A percentile compares a stretch with the other conserved stretches of the same genome.
Conservation (phyloP, 2,888 invertebrate genomes). For the Stictocephala bisonia region DNA sequence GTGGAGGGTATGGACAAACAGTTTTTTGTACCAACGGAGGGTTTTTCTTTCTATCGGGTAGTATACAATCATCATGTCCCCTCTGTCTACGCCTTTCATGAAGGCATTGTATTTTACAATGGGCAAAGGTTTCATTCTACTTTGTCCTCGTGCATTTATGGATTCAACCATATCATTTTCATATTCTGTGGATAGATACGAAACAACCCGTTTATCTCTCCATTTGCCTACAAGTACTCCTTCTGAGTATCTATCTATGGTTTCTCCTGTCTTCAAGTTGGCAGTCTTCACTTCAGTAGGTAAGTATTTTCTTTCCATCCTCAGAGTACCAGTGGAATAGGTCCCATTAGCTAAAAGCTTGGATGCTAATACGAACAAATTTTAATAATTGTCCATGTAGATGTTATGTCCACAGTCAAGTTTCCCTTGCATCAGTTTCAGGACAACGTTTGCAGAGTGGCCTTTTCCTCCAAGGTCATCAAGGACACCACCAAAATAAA, state of each 20-base stretch:
- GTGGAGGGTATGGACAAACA: background rate
- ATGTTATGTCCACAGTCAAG: no score
- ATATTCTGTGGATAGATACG: slow-evolving; percentile 11
- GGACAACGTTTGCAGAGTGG: no score
- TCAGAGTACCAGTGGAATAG: no score
- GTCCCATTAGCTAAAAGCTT: no score
- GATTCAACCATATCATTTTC: slow-evolving; percentile 28
- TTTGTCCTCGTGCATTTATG: background rate
- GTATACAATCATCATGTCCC: slow-evolving; percentile 45
- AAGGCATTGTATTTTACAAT: slow-evolving; percentile 45
- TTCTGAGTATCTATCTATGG: slow-evolving; percentile 47
- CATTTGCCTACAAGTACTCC: background rate
- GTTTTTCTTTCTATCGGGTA: slow-evolving; percentile 36
- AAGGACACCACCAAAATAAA: no score
- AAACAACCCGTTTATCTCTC: slow-evolving; percentile 21
- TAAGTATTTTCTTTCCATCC: no score
- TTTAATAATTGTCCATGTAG: no score
- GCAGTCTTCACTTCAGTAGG: no score
- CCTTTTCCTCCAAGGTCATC: no score
- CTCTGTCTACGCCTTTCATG: slow-evolving; percentile 45
- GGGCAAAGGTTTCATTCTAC: slow-evolving; percentile 4
- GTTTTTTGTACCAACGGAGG: slow-evolving; percentile 47
- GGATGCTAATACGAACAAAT: no score
- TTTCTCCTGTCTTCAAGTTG: no score
- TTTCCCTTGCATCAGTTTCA: no score